Evolutionary conservation across 2,113 vertebrate species (phyloP), one percentile per base, ranked within the genome.

Genomic region (Pogonocichla stellata): DNA sequence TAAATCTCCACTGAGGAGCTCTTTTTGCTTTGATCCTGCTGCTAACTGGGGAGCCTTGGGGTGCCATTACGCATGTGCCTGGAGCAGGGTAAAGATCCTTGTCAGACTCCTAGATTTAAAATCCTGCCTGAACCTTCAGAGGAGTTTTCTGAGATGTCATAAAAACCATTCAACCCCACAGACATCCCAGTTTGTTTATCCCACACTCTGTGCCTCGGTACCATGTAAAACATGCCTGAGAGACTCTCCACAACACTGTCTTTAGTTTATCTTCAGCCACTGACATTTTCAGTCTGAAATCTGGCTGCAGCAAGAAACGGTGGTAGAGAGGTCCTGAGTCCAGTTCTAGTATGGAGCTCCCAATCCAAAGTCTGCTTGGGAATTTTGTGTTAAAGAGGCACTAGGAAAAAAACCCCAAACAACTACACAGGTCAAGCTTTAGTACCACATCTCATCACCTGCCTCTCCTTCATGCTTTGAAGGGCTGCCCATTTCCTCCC

Each of bases 191-290:
- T 8, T 62, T 0, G 0, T 67, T 86, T 33, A 40, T 65, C 24
- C 69, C n/a, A 29, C 0, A 0, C 34, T 54, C 74, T 23, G 9
- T 25, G 29, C n/a, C 67, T 36, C n/a, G 36, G 48, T 34, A 47
- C 15, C 31, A 10, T 0, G 8, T 13, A 24, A 53, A 69, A 33
- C 2, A 6, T 1, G 0, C 67, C n/a, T 28, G 36, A 77, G 53
- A 64, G 72, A 36, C 26, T 54, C 19, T 14, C 16, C 36, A 51
- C 34, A 71, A 1, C 17, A 3, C 34, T 74, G 5, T 15, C 29
- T 66, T 58, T 38, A 19, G 31, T 18, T 9, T 13, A 7, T 28
- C 72, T 40, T 47, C 42, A 33, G 19, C 31, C 8, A 5, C 16
- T 6, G 10, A 43, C 9, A 29, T 50, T 89, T 81, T 38, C 69